Evolutionary conservation across 1,140 invertebrate species (phyloP), one percentile per base, ranked within the genome.

Genomic region (Probaryconus sp.): DNA sequence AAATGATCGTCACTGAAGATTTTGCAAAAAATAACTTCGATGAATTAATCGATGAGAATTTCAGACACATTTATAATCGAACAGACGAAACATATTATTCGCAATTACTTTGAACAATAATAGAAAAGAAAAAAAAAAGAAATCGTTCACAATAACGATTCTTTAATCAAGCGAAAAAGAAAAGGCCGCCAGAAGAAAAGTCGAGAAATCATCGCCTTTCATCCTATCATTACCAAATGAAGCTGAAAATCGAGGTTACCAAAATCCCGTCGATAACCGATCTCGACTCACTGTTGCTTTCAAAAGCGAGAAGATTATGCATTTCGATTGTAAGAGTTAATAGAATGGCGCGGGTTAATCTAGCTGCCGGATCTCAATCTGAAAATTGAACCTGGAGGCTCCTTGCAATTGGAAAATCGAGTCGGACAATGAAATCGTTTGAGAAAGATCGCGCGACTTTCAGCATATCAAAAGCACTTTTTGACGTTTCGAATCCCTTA

Each of bases 341-440:
- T 43, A 50, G 68, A 71, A 71, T 58, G 45, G 43, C 10, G 43
- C 14, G 61, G 67, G 55, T 21, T 37, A 61, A 73, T 73, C 61
- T 60, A 42, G 38, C 45, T 61, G 61, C 31, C 13, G 42, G 67
- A 73, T 73, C 70, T 73, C 48, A 50, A 58, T 65, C 40, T 53
- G 31, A 21, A 61, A 73, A 61, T 48, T 26, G 56, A 60, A 56
- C 13, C 50, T 5, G n/a, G 10, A 45, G 31, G 30, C 37, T 67
- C n/a, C 47, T 30, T 14, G 56, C 40, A 50, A 67, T 61, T 73
- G 63, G 20, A 73, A 67, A 73, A 65, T 60, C 45, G 40, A 48
- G 63, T 61, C 63, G 48, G 28, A 35, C 56, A 53, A 67, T 56
- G 63, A 67, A 73, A 73, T 61, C 60, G 55, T 61, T 73, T 30